phyloP scores from a whole-genome alignment of 2,797 vertebrate species.

The Cryptoblepharus egeriae region DNA sequence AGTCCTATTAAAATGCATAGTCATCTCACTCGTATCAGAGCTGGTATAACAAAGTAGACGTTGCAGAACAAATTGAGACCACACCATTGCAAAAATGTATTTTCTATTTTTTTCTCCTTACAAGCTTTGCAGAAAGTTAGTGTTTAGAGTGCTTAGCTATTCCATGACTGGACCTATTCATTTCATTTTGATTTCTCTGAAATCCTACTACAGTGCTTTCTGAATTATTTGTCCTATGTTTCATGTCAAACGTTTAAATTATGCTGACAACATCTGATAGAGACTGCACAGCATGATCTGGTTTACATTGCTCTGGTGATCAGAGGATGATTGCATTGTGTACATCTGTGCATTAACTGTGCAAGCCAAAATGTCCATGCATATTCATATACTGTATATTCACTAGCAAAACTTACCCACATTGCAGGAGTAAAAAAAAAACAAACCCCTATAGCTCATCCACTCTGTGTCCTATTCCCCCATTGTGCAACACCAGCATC shows the following conservation, averaged over 20 bases:
- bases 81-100: slow-evolving; percentile 16
- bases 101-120: neutral
- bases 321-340: neutral
- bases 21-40: neutral
- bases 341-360: neutral
- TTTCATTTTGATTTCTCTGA: slow-evolving; percentile 38
- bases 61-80: neutral
- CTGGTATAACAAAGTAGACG: neutral
- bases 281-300: slow-evolving; percentile 26
- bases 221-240: slow-evolving; percentile 15
- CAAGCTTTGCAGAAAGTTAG: neutral
- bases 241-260: slow-evolving; percentile 34
- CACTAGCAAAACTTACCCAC: too few relatives aligned
- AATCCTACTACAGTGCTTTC: slow-evolving; percentile 20
- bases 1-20: neutral
- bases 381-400: slow-evolving; percentile 5
- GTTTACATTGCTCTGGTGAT: neutral
- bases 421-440: too few relatives aligned
- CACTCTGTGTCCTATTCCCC: too few relatives aligned
- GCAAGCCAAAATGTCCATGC: neutral
- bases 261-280: slow-evolving; percentile 28
- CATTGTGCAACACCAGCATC: too few relatives aligned
- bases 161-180: neutral
- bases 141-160: slow-evolving; percentile 3
- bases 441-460: too few relatives aligned